phyloP scores from a whole-genome alignment of 92 coral and sea anemone species.

The Parazoanthus darwini region DNA sequence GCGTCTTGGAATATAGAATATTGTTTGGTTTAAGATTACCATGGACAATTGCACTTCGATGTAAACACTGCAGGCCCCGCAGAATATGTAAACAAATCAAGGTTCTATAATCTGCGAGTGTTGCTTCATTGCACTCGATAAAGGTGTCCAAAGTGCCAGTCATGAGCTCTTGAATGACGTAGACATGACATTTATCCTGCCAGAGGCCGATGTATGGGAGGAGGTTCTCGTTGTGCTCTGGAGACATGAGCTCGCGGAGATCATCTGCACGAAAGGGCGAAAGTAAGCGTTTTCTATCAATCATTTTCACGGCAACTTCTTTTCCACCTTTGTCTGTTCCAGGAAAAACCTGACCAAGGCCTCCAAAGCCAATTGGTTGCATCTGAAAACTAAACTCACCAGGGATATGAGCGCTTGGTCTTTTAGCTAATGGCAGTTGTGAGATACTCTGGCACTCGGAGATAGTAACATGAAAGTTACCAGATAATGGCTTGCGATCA shows the following conservation, averaged over 20 bases:
- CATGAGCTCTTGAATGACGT: background rate
- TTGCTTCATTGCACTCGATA: constrained; percentile 1
- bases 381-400: background rate
- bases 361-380: constrained; percentile 23
- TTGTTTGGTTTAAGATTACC: constrained; percentile 28
- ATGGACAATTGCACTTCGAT: background rate
- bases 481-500: too few relatives aligned
- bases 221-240: background rate
- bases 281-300: background rate
- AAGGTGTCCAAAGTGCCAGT: constrained; percentile 13
- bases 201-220: background rate
- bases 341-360: background rate
- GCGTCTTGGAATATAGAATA: background rate
- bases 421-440: background rate
- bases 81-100: constrained; percentile 22
- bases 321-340: background rate
- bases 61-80: constrained; percentile 10
- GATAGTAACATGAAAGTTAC: background rate
- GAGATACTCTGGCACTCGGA: background rate
- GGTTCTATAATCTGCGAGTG: background rate
- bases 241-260: constrained; percentile 7
- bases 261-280: background rate
- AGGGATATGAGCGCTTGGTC: background rate
- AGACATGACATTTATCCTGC: background rate
- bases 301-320: constrained; percentile 3